Conservation (phyloP, 2,113 vertebrate genomes). For the Fregata magnificens region DNA sequence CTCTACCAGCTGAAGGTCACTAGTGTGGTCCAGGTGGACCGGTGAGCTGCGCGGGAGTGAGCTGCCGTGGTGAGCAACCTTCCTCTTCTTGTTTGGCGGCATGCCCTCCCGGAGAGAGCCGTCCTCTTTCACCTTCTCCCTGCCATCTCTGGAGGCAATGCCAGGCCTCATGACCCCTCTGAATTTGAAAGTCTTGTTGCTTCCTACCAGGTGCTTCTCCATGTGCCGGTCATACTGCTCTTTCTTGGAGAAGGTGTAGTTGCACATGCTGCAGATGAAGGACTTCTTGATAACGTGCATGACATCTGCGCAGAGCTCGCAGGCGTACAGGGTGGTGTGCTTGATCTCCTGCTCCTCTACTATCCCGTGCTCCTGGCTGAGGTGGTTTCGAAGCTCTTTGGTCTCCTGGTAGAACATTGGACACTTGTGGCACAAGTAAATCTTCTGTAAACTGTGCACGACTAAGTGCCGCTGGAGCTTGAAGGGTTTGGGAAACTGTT, state of each 20-base stretch:
- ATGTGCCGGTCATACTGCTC: conserved; percentile 98
- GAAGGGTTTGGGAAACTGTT: conserved; percentile 97
- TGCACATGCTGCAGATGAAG: conserved; percentile 98
- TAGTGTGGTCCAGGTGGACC: conserved; percentile 1
- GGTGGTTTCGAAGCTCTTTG: conserved; percentile 86
- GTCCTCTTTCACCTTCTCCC: conserved; percentile 63
- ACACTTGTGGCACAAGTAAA: conserved; percentile 92
- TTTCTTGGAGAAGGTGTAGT: conserved; percentile 98
- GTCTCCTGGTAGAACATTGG: conserved; percentile 89
- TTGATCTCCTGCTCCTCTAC: conserved; percentile 85
- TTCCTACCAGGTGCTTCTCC: conserved; percentile 90
- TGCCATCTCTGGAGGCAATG: conserved; percentile 64
- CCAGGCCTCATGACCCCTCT: conserved; percentile 87
- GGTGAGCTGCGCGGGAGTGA: conserved; percentile 41
- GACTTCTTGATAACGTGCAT: conserved; percentile 96
- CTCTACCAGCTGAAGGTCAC: conserved; percentile 58
- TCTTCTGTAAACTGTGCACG: conserved; percentile 95
- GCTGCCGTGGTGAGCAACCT: conserved; percentile 60
- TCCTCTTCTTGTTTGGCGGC: conserved; percentile 80
- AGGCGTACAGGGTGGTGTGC: conserved; percentile 92
- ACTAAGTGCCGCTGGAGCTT: conserved; percentile 97
- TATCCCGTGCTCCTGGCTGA: conserved; percentile 81
- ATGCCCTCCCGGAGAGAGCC: background rate
- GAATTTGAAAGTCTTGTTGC: conserved; percentile 89
- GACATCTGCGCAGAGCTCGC: conserved; percentile 95